A percentile compares a stretch with the other conserved stretches of the same genome.
These are phyloP conservation scores for Papilio polyxenes DNA, from an alignment of 1,140 invertebrate genomes.

Conservation along the genomic window DNA sequence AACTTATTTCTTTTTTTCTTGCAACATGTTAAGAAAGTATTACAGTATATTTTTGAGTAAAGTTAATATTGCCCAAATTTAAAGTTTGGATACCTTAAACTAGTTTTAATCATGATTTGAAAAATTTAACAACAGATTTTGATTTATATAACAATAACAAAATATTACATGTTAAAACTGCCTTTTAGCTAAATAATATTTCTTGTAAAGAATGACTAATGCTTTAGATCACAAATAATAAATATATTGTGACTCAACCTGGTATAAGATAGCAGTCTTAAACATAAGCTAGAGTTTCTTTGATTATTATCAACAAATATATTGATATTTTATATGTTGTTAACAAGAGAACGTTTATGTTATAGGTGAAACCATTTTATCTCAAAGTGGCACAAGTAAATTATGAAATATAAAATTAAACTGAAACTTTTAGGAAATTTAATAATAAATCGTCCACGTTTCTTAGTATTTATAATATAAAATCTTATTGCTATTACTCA, in stretches of 20 bases:
- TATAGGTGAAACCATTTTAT: neutral
- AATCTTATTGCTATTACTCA: conserved; percentile 18
- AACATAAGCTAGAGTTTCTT: neutral
- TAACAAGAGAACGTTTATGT: neutral
- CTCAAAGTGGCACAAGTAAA: neutral
- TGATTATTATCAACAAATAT: conserved; percentile 5
- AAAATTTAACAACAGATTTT: neutral
- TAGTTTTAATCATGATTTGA: neutral
- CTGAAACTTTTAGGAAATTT: neutral
- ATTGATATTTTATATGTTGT: neutral
- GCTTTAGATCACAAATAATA: conserved; percentile 5
- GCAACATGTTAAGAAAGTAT: neutral
- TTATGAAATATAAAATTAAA: neutral
- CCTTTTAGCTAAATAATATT: neutral
- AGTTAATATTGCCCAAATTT: neutral
- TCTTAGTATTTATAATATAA: neutral
- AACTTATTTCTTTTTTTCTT: neutral
- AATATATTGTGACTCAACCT: conserved; percentile 1
- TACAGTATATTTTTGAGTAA: neutral
- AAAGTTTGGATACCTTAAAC: neutral
- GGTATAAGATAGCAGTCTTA: neutral
- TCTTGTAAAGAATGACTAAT: conserved; percentile 1
- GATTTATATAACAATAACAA: neutral
- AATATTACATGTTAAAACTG: neutral
- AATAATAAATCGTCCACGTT: neutral